These are phyloP conservation scores for Cephus cinctus DNA, from an alignment of 1,140 invertebrate genomes.

Conservation along the genomic window DNA sequence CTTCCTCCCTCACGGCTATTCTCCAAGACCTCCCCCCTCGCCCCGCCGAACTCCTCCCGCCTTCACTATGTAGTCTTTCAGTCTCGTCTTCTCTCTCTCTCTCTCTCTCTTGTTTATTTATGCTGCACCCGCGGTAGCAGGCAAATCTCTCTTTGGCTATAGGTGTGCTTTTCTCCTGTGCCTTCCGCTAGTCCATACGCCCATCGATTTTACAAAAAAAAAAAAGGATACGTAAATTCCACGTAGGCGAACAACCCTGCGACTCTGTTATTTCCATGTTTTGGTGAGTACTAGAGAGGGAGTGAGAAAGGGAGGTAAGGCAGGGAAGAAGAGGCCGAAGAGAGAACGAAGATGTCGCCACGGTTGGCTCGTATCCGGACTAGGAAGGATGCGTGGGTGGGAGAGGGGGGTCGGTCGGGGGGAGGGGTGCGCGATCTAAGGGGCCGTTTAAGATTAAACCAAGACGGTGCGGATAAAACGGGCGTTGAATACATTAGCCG, in stretches of 20 bases:
- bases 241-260: neutral
- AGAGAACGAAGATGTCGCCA: neutral
- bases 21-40: conserved; percentile 16
- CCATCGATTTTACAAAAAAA: neutral
- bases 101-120: neutral
- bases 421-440: neutral
- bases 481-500: conserved; percentile 46
- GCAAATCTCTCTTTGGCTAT: neutral
- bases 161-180: neutral
- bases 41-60: too few relatives aligned
- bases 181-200: neutral
- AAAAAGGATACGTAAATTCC: neutral
- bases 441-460: neutral
- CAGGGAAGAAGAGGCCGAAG: neutral
- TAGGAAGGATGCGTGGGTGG: neutral
- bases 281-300: too few relatives aligned
- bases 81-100: neutral
- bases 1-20: conserved; percentile 10
- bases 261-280: too few relatives aligned
- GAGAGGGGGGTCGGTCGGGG: too few relatives aligned
- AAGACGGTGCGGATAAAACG: conserved; percentile 19
- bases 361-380: neutral
- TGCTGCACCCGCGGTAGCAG: neutral
- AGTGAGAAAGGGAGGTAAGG: too few relatives aligned
- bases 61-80: too few relatives aligned